Conservation (phyloP, 2,113 vertebrate species). For the Leptobrachium leishanense region DNA sequence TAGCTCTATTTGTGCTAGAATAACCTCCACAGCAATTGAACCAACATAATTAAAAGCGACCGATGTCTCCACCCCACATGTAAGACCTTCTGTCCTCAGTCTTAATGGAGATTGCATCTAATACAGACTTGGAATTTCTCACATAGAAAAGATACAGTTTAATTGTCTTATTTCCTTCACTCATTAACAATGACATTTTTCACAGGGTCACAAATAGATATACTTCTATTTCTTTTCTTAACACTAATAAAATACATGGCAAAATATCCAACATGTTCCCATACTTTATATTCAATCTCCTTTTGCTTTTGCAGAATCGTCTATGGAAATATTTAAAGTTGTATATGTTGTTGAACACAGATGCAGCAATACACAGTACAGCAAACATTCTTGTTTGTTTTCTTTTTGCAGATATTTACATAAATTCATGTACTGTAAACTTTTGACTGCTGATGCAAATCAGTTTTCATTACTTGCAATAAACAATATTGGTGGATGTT, state of each 20-base stretch:
- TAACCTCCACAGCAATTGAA: no score
- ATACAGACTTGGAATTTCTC: no score
- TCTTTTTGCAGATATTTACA: neutral
- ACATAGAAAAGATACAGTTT: no score
- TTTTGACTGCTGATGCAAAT: neutral
- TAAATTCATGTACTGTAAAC: constrained; percentile 3
- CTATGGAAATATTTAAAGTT: constrained; percentile 4
- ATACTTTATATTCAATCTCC: neutral
- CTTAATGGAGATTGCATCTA: no score
- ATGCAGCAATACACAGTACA: neutral
- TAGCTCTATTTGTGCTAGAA: no score
- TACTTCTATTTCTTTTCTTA: no score
- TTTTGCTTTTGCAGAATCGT: neutral
- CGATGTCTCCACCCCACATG: no score
- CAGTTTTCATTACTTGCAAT: neutral
- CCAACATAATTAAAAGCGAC: no score
- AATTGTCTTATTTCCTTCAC: neutral
- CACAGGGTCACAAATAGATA: no score
- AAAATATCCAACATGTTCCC: neutral
- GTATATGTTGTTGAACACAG: constrained; percentile 4
- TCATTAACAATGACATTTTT: neutral
- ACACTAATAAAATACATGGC: neutral
- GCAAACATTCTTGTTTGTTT: neutral
- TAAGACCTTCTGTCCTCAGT: no score
- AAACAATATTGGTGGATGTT: neutral